These are phyloP conservation scores for Patiria pectinifera DNA, from an alignment of 53 echinoderm and acorn worm genomes.

Conservation along the genomic window DNA sequence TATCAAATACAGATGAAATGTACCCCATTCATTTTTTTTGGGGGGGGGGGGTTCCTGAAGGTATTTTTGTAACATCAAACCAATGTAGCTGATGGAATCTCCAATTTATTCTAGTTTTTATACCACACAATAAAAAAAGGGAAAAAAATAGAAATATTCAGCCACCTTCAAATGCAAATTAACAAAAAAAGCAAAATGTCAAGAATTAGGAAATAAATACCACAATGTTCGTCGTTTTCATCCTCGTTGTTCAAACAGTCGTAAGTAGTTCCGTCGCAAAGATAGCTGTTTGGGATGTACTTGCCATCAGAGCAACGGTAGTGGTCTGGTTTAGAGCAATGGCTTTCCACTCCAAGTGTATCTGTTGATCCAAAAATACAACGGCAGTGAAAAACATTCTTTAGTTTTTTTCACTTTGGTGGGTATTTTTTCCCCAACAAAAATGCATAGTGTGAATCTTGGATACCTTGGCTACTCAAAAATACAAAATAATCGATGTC, in stretches of 20 bases:
- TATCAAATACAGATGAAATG: no score
- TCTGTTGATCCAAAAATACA: not conserved
- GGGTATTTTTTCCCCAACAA: no score
- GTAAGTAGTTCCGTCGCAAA: not conserved
- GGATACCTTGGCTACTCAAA: no score
- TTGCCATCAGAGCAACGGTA: not conserved
- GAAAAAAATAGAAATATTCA: not conserved
- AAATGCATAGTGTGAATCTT: no score
- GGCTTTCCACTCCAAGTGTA: not conserved
- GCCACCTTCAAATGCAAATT: no score
- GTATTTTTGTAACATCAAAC: not conserved
- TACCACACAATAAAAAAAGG: no score
- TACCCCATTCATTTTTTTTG: no score
- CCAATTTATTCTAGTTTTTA: not conserved
- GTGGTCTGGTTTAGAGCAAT: conserved; percentile 10
- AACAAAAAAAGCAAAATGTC: no score
- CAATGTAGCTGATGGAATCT: not conserved
- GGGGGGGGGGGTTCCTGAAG: no score
- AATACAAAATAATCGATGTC: no score
- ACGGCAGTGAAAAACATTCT: no score
- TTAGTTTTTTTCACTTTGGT: no score
- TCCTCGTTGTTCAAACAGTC: conserved; percentile 15
- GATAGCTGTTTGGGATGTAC: not conserved
- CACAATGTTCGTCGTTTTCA: conserved; percentile 4
- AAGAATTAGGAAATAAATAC: not conserved